These are phyloP conservation scores for Metacarcinus magister DNA, from an alignment of 2,888 invertebrate species.

Conservation along the genomic window DNA sequence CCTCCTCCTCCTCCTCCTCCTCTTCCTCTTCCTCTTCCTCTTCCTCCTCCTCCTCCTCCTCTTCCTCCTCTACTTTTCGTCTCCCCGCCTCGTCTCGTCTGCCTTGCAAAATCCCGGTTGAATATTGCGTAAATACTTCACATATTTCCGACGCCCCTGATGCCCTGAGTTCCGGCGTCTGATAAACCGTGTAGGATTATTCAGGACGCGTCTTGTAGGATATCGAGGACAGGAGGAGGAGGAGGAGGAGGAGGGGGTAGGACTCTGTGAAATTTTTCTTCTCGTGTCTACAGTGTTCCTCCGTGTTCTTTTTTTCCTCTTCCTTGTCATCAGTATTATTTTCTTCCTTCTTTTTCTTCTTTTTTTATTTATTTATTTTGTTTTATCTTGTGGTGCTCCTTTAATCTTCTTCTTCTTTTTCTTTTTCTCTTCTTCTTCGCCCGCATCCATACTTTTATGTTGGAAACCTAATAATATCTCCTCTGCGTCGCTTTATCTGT, in stretches of 20 bases:
- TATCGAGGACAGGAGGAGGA: background rate
- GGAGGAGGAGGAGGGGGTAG: background rate
- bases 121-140: slow-evolving; percentile 26
- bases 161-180: background rate
- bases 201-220: background rate
- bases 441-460: background rate
- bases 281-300: background rate
- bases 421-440: no score
- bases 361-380: no score
- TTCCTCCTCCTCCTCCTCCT: background rate
- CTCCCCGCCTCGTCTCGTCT: background rate
- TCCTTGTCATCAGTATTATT: background rate
- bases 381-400: no score
- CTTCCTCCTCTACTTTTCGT: background rate
- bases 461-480: background rate
- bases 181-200: slow-evolving; percentile 26
- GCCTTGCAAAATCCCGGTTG: background rate
- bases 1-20: background rate
- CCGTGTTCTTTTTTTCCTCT: background rate
- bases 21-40: background rate
- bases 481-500: background rate
- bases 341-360: no score
- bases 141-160: background rate
- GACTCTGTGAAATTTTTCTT: background rate
- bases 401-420: no score